Percentiles rank a stretch among this genome's conserved stretches.
These are phyloP conservation scores for Scolopax mira DNA, from an alignment of 2,113 vertebrate genomes.

Conservation along the genomic window DNA sequence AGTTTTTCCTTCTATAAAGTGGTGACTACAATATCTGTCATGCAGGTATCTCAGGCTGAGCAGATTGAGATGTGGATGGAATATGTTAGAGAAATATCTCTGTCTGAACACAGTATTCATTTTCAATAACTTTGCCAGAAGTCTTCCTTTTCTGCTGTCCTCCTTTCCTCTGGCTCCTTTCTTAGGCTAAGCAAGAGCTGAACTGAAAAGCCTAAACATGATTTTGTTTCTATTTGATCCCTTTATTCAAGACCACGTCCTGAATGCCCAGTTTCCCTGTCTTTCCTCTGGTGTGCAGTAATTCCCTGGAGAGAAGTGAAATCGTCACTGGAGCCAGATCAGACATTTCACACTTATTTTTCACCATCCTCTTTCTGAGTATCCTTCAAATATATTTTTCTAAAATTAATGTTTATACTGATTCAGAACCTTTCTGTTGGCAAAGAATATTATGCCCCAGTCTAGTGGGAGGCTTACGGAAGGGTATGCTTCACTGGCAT, in stretches of 20 bases:
- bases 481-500: background rate
- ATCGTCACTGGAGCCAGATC: background rate
- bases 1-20: background rate
- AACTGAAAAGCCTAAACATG: background rate
- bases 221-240: background rate
- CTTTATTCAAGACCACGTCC: background rate
- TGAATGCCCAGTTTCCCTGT: background rate
- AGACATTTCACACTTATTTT: background rate
- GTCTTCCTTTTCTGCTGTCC: background rate
- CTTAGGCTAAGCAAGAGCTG: background rate
- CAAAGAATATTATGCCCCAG: background rate
- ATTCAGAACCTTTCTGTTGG: background rate
- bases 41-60: background rate
- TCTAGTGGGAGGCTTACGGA: background rate
- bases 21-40: background rate
- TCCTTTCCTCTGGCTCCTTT: background rate
- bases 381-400: background rate
- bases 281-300: background rate
- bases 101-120: background rate
- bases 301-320: background rate
- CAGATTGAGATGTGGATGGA: background rate
- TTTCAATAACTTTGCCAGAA: background rate
- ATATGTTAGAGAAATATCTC: background rate
- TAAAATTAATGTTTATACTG: background rate
- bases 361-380: background rate